Percentiles rank a stretch among this genome's conserved stretches.
These are phyloP conservation scores for Huso huso DNA, from an alignment of 2,797 vertebrate genomes.

Conservation along the genomic window DNA sequence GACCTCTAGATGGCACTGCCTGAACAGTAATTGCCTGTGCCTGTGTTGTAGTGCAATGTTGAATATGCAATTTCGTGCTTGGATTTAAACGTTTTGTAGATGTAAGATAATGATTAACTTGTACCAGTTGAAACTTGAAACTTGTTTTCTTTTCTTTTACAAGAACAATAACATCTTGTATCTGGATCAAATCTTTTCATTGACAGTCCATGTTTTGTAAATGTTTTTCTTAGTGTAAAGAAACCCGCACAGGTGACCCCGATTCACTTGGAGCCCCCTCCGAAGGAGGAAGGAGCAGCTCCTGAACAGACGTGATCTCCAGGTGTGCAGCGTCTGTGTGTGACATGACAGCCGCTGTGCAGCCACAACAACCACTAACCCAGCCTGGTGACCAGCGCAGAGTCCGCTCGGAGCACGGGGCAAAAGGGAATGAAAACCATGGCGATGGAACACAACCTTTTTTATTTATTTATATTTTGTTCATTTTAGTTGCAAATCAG, in stretches of 20 bases:
- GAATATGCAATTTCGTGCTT: no score
- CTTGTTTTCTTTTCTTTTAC: neutral
- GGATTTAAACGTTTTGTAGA: no score
- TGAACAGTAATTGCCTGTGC: no score
- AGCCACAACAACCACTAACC: conserved; percentile 16
- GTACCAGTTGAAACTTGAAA: neutral
- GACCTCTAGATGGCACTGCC: no score
- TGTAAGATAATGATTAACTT: no score
- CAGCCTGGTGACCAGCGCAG: conserved; percentile 11
- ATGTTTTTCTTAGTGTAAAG: conserved; percentile 57
- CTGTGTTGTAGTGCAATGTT: no score
- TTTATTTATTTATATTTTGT: no score
- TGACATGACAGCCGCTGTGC: conserved; percentile 10
- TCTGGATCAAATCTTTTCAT: no score
- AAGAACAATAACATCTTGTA: neutral
- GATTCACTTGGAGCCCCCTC: conserved; percentile 81
- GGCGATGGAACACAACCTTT: no score
- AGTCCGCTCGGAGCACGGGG: neutral
- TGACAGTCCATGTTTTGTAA: no score
- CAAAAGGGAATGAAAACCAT: no score
- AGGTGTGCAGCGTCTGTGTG: neutral
- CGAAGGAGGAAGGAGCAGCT: conserved; percentile 82
- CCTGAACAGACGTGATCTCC: conserved; percentile 75
- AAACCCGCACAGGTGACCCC: conserved; percentile 73
- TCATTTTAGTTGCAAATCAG: no score